Conservation (phyloP, 1,140 invertebrate species). For the Amphibalanus amphitrite region DNA sequence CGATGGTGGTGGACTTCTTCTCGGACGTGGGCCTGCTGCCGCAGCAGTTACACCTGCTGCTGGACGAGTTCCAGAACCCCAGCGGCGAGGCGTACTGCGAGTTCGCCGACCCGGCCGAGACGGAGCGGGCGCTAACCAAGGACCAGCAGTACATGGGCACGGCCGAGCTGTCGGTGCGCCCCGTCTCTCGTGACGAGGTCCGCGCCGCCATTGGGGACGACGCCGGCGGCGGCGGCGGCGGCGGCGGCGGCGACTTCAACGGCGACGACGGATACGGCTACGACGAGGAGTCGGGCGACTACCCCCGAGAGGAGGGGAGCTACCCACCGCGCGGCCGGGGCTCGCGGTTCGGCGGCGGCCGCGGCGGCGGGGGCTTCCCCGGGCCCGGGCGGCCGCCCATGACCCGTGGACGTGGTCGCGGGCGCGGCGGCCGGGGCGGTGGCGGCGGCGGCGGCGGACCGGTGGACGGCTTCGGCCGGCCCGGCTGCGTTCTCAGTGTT, state of each 20-base stretch:
- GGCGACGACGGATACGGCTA: conserved; percentile 7
- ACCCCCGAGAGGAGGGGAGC: no score
- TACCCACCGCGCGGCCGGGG: conserved; percentile 5
- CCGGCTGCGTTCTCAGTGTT: conserved; percentile 60
- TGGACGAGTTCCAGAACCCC: conserved; percentile 40
- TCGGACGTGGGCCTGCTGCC: conserved; percentile 53
- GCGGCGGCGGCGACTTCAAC: conserved; percentile 6
- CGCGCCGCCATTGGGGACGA: conserved; percentile 14
- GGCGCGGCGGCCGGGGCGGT: conserved; percentile 11
- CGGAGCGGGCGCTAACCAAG: conserved; percentile 4
- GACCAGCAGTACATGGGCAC: conserved; percentile 4
- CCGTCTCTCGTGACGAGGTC: conserved; percentile 11
- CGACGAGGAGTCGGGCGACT: no score
- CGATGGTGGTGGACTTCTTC: conserved; percentile 63
- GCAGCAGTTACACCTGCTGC: conserved; percentile 54
- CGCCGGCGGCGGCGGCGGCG: conserved; percentile 19
- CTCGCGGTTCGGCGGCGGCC: conserved; percentile 7
- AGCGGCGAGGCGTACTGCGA: neutral
- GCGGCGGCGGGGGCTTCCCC: conserved; percentile 8
- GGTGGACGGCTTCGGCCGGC: conserved; percentile 46
- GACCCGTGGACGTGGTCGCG: conserved; percentile 11
- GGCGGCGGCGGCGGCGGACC: conserved; percentile 9
- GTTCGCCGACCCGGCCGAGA: neutral
- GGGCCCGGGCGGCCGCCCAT: conserved; percentile 11
- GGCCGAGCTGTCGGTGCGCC: conserved; percentile 14